Evolutionary conservation across 2,797 vertebrate species (phyloP).

Genomic region (Hapalemur alaotrensis): DNA sequence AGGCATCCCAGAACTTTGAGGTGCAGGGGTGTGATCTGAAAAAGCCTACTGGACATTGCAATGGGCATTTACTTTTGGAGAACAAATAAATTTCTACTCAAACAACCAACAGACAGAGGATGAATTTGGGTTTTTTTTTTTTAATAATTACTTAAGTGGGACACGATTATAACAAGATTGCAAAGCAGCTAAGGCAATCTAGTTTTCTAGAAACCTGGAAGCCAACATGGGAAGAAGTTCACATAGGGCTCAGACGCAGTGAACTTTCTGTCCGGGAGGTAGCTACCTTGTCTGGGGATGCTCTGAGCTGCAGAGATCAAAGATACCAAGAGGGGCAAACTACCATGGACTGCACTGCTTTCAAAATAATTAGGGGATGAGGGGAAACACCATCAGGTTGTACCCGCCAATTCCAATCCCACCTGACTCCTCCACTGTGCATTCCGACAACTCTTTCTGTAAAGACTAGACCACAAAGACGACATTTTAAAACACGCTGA

Average conservation of each 20-base stretch:
- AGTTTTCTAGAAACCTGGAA: background rate
- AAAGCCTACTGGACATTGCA: background rate
- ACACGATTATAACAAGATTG: background rate
- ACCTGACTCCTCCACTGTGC: no score
- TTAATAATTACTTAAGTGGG: background rate
- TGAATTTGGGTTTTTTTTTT: background rate
- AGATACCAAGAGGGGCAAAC: background rate
- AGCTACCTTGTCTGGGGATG: background rate
- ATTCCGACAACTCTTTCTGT: background rate
- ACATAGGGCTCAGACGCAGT: background rate
- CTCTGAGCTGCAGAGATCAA: background rate
- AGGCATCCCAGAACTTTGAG: background rate
- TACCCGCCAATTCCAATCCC: background rate
- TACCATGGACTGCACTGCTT: background rate
- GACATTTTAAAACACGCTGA: background rate
- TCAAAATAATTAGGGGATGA: background rate
- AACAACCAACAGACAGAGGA: background rate
- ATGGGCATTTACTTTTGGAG: background rate
- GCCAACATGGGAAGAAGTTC: background rate
- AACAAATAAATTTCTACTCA: background rate
- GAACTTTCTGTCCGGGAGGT: background rate
- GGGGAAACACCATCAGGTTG: background rate
- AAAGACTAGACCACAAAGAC: background rate
- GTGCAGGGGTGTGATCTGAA: background rate
- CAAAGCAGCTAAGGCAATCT: background rate